phyloP scores from a whole-genome alignment of 64 coral and sea anemone genomes.

The Porites lutea region DNA sequence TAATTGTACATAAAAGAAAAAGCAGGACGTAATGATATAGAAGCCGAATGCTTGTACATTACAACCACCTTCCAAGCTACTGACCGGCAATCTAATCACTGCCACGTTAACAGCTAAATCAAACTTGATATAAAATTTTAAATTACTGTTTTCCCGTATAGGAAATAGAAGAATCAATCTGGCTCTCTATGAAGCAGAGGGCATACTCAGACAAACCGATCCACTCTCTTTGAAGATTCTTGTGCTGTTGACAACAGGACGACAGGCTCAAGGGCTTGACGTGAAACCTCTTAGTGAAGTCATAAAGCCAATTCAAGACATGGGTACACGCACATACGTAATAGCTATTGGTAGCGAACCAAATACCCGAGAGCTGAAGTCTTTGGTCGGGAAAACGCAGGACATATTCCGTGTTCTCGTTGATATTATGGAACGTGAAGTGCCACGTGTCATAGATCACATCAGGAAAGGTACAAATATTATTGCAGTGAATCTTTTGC shows the following conservation, averaged over 20 bases:
- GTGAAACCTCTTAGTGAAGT: slow-evolving; percentile 14
- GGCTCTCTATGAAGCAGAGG: slow-evolving; percentile 43
- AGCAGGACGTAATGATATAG: no score
- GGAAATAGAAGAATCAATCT: slow-evolving; percentile 59
- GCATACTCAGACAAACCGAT: slow-evolving; percentile 23
- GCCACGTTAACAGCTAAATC: no score
- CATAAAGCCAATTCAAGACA: slow-evolving; percentile 15
- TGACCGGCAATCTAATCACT: no score
- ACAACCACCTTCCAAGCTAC: no score
- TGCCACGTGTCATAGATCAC: background rate
- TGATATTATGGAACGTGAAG: background rate
- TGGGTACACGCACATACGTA: slow-evolving; percentile 39
- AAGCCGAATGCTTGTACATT: no score
- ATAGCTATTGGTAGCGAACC: slow-evolving; percentile 50
- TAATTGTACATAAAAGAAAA: no score
- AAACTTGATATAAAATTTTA: no score
- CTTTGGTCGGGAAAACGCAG: slow-evolving; percentile 1
- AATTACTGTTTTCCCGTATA: background rate
- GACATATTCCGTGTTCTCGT: slow-evolving; percentile 39
- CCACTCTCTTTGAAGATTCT: slow-evolving; percentile 41
- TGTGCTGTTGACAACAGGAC: slow-evolving; percentile 40
- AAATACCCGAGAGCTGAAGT: slow-evolving; percentile 11
- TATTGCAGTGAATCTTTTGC: no score
- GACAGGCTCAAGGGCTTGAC: slow-evolving; percentile 27
- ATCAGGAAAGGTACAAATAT: background rate